Evolutionary conservation across 2,797 vertebrate genomes (phyloP).

Genomic region (Sebastes minor): DNA sequence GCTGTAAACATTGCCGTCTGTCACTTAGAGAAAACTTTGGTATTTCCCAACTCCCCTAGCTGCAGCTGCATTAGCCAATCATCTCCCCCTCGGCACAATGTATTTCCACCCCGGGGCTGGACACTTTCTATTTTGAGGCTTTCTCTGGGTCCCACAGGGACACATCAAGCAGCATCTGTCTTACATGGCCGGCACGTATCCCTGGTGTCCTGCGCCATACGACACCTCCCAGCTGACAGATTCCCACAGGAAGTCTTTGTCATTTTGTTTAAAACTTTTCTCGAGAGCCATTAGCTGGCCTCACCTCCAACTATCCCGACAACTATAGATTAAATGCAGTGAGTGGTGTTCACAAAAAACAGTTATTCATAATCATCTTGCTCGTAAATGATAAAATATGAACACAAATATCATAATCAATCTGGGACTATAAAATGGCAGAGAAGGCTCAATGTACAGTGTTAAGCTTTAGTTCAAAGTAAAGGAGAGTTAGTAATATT

Average conservation of each 20-base stretch:
- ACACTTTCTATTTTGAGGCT: constrained; percentile 58
- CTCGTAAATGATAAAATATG: neutral
- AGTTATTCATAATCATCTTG: neutral
- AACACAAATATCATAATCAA: neutral
- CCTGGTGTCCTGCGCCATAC: constrained; percentile 34
- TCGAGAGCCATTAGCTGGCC: neutral
- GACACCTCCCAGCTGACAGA: constrained; percentile 36
- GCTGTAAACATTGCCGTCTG: constrained; percentile 47
- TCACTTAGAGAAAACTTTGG: constrained; percentile 51
- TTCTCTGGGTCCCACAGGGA: constrained; percentile 55
- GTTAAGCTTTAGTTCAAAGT: too few species aligned
- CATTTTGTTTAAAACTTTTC: constrained; percentile 43
- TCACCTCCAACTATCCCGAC: neutral
- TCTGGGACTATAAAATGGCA: neutral
- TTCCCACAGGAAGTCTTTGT: constrained; percentile 50
- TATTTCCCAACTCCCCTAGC: constrained; percentile 61
- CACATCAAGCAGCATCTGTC: constrained; percentile 59
- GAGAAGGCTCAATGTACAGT: neutral
- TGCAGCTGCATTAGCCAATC: constrained; percentile 32
- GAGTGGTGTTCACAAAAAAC: neutral
- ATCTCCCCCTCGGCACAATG: constrained; percentile 48
- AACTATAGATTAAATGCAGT: neutral
- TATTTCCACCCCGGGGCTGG: constrained; percentile 55
- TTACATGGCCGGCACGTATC: constrained; percentile 40
- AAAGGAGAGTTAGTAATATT: too few species aligned